Conservation (phyloP, 2,797 vertebrate species). For the Sternarchorhynchus goeldii region DNA sequence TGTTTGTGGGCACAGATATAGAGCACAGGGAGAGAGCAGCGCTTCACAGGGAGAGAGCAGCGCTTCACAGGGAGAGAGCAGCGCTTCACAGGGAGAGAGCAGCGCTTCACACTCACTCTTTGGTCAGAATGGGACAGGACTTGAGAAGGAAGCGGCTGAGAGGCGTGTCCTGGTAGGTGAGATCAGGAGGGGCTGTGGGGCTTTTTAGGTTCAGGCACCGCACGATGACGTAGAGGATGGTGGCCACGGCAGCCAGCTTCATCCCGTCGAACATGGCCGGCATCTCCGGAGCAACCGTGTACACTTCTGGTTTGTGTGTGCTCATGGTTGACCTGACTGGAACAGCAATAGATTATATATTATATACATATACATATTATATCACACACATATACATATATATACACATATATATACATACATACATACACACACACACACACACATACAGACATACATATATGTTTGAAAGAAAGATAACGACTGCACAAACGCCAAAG, state of each 20-base stretch:
- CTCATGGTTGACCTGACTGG: conserved; percentile 66
- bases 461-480: neutral
- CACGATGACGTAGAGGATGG: conserved; percentile 89
- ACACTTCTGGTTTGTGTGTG: conserved; percentile 69
- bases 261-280: conserved; percentile 85
- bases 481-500: neutral
- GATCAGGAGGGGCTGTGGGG: conserved; percentile 82
- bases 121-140: conserved; percentile 89
- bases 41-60: conserved; percentile 58
- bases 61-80: no score
- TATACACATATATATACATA: neutral
- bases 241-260: conserved; percentile 86
- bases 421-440: neutral
- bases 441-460: neutral
- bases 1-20: neutral
- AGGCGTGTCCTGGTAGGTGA: conserved; percentile 85
- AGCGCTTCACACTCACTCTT: conserved; percentile 86
- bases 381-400: neutral
- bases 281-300: conserved; percentile 73
- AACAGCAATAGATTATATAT: neutral
- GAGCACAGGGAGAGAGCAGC: neutral
- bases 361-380: no score
- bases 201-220: conserved; percentile 94
- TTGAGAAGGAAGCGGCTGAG: conserved; percentile 89
- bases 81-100: neutral